Base-by-base conservation (phyloP, 2,113 vertebrate genomes). In the Cochlearius cochlearius region DNA sequence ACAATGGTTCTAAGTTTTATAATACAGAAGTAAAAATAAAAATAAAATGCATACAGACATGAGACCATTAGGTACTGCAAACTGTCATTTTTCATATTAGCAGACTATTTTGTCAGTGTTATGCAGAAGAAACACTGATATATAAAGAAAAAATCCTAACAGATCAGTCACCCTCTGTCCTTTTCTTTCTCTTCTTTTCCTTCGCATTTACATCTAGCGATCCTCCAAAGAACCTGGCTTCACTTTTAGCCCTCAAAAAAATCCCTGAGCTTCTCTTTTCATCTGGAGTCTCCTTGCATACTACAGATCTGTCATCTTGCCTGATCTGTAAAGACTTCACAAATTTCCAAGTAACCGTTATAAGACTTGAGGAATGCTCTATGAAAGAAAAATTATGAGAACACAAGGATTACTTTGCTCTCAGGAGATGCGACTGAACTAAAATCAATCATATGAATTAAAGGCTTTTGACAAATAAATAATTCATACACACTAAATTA, bases 381-480 rank as follows among this genome's bases (percentile, higher is more conserved):
- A 41, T 78, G 89, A 96, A 96, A 86, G 59, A 84, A 94, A 94
- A 97, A 97, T 96, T 94, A 89, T 29, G n/a, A 96, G 62, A 97
- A 89, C 43, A 85, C 68, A 86, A 95, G 50, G 88, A 92, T 96
- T 95, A 82, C 45, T 94, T 63, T 79, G 43, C 89, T 98, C 95
- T 95, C 77, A 62, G 90, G 87, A 91, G 96, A 97, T 78, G 53
- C 4, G 50, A 92, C 79, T 76, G 77, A 96, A 92, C 72, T 97
- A 97, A 98, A 98, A 98, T 98, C 96, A 98, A 98, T 98, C 98
- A 97, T 29, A 66, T 55, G 94, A 98, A 98, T 98, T 98, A 98
- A 98, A 93, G 96, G 93, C 88, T 97, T 98, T 94, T 98, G 97
- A 98, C 96, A 98, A 98, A 98, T 98, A 98, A 98, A 98, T 98